A percentile compares a stretch with the other conserved stretches of the same genome.
phyloP scores from a whole-genome alignment of 1,140 invertebrate species.

The Bombus balteatus region DNA sequence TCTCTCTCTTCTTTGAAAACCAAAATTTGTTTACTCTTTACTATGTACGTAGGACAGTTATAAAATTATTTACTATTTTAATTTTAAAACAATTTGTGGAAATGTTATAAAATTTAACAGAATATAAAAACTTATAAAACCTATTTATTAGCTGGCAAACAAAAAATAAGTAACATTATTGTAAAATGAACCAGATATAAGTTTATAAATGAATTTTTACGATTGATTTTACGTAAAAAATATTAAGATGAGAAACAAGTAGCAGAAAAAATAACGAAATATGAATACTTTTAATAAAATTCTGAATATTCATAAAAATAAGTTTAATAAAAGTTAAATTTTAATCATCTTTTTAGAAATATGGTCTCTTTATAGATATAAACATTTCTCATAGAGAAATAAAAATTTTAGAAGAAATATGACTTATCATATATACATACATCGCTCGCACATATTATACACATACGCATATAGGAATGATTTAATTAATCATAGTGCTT shows the following conservation, averaged over 20 bases:
- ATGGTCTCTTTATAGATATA: constrained; percentile 18
- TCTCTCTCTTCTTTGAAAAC: background rate
- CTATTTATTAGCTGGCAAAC: constrained; percentile 30
- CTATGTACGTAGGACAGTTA: background rate
- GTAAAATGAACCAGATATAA: constrained; percentile 22
- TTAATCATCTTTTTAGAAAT: background rate
- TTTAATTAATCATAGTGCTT: constrained; percentile 41
- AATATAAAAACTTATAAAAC: constrained; percentile 36
- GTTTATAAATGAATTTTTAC: background rate
- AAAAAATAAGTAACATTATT: constrained; percentile 25
- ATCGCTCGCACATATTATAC: constrained; percentile 25
- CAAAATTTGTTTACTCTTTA: background rate
- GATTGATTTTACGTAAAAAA: background rate
- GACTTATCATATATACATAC: constrained; percentile 25
- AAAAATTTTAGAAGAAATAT: constrained; percentile 33
- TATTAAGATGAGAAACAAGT: background rate
- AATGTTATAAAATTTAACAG: constrained; percentile 30
- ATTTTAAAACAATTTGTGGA: constrained; percentile 20
- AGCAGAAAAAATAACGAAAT: constrained; percentile 22
- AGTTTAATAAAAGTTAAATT: constrained; percentile 11
- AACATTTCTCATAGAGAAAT: constrained; percentile 52
- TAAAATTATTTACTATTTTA: background rate
- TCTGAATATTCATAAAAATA: constrained; percentile 6
- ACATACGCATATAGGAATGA: constrained; percentile 51
- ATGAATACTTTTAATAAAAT: constrained; percentile 26